phyloP scores from a whole-genome alignment of 2,797 vertebrate species.

The Melanotaenia trifasciata region DNA sequence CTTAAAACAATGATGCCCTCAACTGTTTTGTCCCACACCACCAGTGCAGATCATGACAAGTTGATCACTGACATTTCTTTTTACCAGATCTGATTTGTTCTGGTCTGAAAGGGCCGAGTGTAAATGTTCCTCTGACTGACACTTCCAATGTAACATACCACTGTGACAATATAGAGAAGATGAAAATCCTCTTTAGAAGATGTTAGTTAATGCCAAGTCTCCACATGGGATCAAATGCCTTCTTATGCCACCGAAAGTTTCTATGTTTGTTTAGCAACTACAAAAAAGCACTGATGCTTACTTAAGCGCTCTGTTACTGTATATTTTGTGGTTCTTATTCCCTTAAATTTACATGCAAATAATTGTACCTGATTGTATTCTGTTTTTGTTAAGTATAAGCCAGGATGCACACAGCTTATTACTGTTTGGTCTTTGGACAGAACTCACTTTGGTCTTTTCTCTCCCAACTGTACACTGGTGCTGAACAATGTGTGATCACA shows the following conservation, averaged over 20 bases:
- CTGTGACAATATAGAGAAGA: slow-evolving; percentile 43
- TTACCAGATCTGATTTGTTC: slow-evolving; percentile 16
- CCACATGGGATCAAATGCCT: slow-evolving; percentile 43
- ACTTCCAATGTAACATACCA: slow-evolving; percentile 36
- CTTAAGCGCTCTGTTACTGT: slow-evolving; percentile 34
- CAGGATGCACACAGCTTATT: slow-evolving; percentile 25
- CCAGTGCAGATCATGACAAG: slow-evolving; percentile 15
- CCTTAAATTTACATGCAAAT: slow-evolving; percentile 30
- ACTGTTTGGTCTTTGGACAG: slow-evolving; percentile 1
- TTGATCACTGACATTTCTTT: slow-evolving; percentile 4
- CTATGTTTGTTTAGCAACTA: slow-evolving; percentile 40
- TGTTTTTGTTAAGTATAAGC: slow-evolving; percentile 34
- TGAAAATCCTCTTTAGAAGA: slow-evolving; percentile 23
- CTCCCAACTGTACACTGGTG: slow-evolving; percentile 70
- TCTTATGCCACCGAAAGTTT: slow-evolving; percentile 43
- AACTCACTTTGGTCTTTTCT: slow-evolving; percentile 37
- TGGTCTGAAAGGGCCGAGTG: slow-evolving; percentile 27
- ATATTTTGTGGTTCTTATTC: slow-evolving; percentile 36
- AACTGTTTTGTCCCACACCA: slow-evolving; percentile 20
- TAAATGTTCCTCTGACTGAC: slow-evolving; percentile 23
- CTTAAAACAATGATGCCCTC: slow-evolving; percentile 48
- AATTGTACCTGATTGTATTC: slow-evolving; percentile 40
- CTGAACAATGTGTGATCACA: slow-evolving; percentile 77
- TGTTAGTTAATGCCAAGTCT: slow-evolving; percentile 21
- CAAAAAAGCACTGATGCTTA: slow-evolving; percentile 57